Evolutionary conservation across 2,113 vertebrate genomes (phyloP), one percentile per base, ranked within the genome.

Genomic region (Gasterosteus nipponicus): DNA sequence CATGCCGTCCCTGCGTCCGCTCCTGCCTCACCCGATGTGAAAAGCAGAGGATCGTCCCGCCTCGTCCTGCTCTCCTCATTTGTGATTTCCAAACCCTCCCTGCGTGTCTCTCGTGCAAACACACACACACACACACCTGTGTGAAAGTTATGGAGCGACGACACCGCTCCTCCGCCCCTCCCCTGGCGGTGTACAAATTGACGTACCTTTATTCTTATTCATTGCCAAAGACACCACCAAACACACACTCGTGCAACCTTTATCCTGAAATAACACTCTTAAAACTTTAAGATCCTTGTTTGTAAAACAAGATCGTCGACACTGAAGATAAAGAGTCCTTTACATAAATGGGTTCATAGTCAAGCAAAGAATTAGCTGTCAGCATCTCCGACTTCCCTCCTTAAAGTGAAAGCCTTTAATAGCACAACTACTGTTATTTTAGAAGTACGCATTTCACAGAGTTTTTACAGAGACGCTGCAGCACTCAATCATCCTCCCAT

Each of bases 121-220:
- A 15, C 29, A 0, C 47, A 42, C 44, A 3, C 22, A 19, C 15
- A 69, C 75, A 86, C 85, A 80, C 77, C 46, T 84, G 74, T 84
- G 74, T 76, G 69, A 83, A 63, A 70, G 61, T 69, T 73, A 65
- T 57, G 3, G 41, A 65, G 47, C 5, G 41, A 80, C 75, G 63
- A 63, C 58, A 31, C 69, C 84, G 56, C 75, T 79, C 78, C 11
- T 38, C 60, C 0, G 66, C 67, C 51, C 81, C 80, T 65, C 83
- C 86, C 86, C 66, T 63, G 14, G 41, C 14, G 0, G 69, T 65
- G 41, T 39, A 39, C 53, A 79, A 62, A 62, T 69, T 15, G 57
- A 65, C 12, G 2, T 1, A 16, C 57, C 2, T 22, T 4, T 29
- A 44, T 59, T 53, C 49, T 68, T 39, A 56, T 19, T 15, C 18